Percentiles rank a stretch among this genome's conserved stretches.
phyloP scores from a whole-genome alignment of 2,113 vertebrate species.

The Micronycteris hirsuta region DNA sequence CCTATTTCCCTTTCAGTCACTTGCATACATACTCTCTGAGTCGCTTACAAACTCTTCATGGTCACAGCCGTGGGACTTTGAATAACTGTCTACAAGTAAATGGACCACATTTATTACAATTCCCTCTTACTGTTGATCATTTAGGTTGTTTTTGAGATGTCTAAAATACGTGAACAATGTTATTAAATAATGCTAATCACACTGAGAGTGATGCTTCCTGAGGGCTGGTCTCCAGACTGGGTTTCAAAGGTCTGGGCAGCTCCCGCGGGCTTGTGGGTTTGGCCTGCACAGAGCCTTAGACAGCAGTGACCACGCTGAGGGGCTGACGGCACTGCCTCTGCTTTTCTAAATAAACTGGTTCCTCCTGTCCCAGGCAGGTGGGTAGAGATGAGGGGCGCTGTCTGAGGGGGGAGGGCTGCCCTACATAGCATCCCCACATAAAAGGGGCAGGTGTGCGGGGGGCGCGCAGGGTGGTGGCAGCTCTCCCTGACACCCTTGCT shows the following conservation, averaged over 20 bases:
- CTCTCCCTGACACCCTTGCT: background rate
- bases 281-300: too few relatives aligned
- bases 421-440: constrained; percentile 54
- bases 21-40: background rate
- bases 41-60: background rate
- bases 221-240: background rate
- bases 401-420: background rate
- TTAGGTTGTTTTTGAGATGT: background rate
- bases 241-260: background rate
- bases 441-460: constrained; percentile 50
- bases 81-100: background rate
- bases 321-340: background rate
- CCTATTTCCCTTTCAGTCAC: background rate
- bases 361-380: background rate
- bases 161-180: background rate
- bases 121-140: background rate
- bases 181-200: background rate
- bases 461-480: background rate
- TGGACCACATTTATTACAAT: background rate
- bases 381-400: background rate
- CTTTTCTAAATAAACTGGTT: background rate
- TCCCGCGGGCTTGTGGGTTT: background rate
- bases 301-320: rapidly evolving
- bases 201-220: background rate
- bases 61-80: background rate